Evolutionary conservation across 2,888 invertebrate genomes (phyloP).

Genomic region (Mayetiola destructor): DNA sequence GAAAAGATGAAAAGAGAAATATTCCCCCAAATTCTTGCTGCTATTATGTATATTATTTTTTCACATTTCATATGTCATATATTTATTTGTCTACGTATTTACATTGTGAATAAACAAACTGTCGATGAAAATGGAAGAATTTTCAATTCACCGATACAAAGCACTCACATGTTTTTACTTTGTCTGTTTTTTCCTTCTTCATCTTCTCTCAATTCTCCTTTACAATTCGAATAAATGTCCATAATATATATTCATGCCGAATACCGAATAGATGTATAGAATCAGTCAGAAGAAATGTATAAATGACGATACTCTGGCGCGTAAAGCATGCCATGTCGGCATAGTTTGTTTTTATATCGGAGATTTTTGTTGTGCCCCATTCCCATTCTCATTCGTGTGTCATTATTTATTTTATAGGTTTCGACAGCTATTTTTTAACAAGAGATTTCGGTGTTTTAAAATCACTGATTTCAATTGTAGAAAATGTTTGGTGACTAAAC

Average conservation of each 20-base stretch:
- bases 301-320: background rate
- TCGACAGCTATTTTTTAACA: slow-evolving; percentile 7
- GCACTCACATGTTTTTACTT: background rate
- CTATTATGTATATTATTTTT: background rate
- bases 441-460: background rate
- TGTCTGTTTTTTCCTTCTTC: no score
- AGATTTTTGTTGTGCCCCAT: background rate
- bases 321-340: slow-evolving; percentile 6
- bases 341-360: background rate
- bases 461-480: slow-evolving; percentile 4
- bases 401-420: slow-evolving; percentile 2
- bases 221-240: no score
- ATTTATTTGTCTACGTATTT: background rate
- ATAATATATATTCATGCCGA: slow-evolving; percentile 1
- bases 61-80: slow-evolving; percentile 4
- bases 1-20: no score
- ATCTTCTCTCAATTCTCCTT: no score
- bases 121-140: no score
- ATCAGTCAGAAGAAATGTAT: background rate
- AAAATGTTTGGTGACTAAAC: background rate
- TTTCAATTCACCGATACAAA: slow-evolving; percentile 6
- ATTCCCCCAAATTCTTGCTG: slow-evolving; percentile 5
- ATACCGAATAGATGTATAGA: background rate
- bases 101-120: slow-evolving; percentile 5
- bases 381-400: background rate